Percentiles rank a stretch among this genome's conserved stretches.
phyloP scores from a whole-genome alignment of 2,888 invertebrate genomes.

The Nipponacmea schrenckii region DNA sequence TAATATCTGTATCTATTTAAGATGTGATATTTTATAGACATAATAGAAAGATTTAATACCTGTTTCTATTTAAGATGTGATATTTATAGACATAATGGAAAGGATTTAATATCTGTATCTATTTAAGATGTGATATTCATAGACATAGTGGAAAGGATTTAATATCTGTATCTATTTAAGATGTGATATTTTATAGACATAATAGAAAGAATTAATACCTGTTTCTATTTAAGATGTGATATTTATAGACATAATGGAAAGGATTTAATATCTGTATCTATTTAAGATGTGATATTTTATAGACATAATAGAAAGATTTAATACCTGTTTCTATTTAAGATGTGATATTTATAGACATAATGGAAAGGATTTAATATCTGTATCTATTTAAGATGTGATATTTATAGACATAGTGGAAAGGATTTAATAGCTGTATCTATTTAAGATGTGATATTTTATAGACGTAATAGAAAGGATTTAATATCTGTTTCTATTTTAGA shows the following conservation, averaged over 20 bases:
- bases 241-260: no score
- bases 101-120: no score
- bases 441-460: slow-evolving; percentile 82
- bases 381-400: slow-evolving; percentile 75
- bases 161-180: slow-evolving; percentile 24
- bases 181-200: slow-evolving; percentile 91
- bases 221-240: slow-evolving; percentile 74
- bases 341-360: slow-evolving; percentile 93
- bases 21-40: slow-evolving; percentile 89
- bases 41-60: no score
- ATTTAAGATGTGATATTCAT: slow-evolving; percentile 81
- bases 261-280: no score
- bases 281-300: slow-evolving; percentile 81
- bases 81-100: no score
- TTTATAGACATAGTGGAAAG: no score
- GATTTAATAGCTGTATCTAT: background rate
- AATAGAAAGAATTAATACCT: no score
- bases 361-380: no score
- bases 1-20: slow-evolving; percentile 15
- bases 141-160: no score
- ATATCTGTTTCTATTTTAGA: slow-evolving; percentile 25
- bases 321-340: slow-evolving; percentile 24
- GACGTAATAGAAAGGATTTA: no score
- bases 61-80: slow-evolving; percentile 73
- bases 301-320: no score